phyloP scores from a whole-genome alignment of 2,797 vertebrate genomes.

The Borostomias antarcticus region DNA sequence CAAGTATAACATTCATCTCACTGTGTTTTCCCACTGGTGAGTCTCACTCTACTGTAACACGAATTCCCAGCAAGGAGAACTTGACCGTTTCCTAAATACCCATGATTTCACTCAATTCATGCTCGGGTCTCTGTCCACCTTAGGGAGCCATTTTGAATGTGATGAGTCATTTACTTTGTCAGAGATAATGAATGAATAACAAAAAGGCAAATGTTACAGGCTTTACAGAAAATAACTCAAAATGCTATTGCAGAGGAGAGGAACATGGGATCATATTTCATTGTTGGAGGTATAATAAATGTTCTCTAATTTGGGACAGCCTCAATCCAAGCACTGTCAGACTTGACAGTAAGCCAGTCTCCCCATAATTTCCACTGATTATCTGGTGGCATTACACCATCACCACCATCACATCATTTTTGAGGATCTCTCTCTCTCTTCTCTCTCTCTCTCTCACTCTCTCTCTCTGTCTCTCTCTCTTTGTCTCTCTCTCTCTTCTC shows the following conservation, averaged over 20 bases:
- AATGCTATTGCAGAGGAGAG: slow-evolving; percentile 35
- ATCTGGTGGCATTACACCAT: slow-evolving; percentile 10
- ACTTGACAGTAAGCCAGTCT: slow-evolving; percentile 36
- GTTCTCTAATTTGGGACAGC: slow-evolving; percentile 49
- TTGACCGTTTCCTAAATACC: slow-evolving; percentile 58
- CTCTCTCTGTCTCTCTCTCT: neutral
- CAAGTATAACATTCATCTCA: slow-evolving; percentile 64
- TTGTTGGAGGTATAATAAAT: slow-evolving; percentile 34
- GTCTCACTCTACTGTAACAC: slow-evolving; percentile 36
- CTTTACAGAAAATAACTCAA: slow-evolving; percentile 54
- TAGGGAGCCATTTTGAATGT: slow-evolving; percentile 59
- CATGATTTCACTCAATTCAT: slow-evolving; percentile 63
- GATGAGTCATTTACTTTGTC: slow-evolving; percentile 72
- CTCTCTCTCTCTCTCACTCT: neutral
- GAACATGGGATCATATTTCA: slow-evolving; percentile 48
- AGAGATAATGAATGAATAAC: slow-evolving; percentile 70
- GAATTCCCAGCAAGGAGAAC: slow-evolving; percentile 43
- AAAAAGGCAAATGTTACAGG: slow-evolving; percentile 50
- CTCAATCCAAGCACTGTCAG: slow-evolving; percentile 38
- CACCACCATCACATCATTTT: slow-evolving; percentile 4
- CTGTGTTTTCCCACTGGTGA: slow-evolving; percentile 54
- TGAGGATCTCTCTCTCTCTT: slow-evolving; percentile 10
- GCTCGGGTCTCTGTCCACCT: slow-evolving; percentile 49
- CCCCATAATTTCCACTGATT: slow-evolving; percentile 9
- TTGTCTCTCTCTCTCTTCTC: neutral